phyloP scores from a whole-genome alignment of 2,888 invertebrate species.

The Suillia variegata region DNA sequence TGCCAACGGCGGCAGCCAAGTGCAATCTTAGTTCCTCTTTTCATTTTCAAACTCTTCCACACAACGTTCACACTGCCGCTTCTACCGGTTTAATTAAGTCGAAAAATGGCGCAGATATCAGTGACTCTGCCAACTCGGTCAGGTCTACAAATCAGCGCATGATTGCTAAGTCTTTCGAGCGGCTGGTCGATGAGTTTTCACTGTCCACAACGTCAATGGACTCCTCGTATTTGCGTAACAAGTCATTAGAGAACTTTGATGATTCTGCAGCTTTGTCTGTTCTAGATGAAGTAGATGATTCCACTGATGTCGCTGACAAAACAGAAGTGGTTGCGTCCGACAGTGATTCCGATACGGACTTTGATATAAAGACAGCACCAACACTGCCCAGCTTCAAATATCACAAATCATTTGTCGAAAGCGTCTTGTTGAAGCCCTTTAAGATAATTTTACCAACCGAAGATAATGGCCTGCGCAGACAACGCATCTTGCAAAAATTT shows the following conservation, averaged over 20 bases:
- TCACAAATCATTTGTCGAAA: constrained; percentile 57
- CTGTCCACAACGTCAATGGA: constrained; percentile 53
- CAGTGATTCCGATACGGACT: constrained; percentile 7
- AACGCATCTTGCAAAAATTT: constrained; percentile 56
- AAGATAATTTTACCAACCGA: constrained; percentile 55
- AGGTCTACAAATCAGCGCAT: constrained; percentile 62
- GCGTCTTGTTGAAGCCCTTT: constrained; percentile 54
- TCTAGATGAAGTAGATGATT: constrained; percentile 6
- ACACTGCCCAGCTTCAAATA: constrained; percentile 39
- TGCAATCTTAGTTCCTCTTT: too few relatives aligned
- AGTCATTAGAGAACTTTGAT: constrained; percentile 60
- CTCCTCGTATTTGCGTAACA: constrained; percentile 58
- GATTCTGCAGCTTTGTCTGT: constrained; percentile 44
- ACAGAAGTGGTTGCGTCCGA: not conserved
- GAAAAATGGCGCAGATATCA: constrained; percentile 32
- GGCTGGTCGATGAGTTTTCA: constrained; percentile 60
- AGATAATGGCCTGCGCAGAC: constrained; percentile 50
- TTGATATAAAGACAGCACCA: constrained; percentile 61
- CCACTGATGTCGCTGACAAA: not conserved
- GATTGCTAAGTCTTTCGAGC: constrained; percentile 66
- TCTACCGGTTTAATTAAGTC: too few relatives aligned
- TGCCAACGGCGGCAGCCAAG: constrained; percentile 14
- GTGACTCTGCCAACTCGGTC: not conserved
- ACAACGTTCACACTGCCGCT: constrained; percentile 43
- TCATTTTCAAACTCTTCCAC: constrained; percentile 46